A percentile compares a stretch with the other conserved stretches of the same genome.
phyloP scores from a whole-genome alignment of 2,113 vertebrate species.

The Gobio gobio region DNA sequence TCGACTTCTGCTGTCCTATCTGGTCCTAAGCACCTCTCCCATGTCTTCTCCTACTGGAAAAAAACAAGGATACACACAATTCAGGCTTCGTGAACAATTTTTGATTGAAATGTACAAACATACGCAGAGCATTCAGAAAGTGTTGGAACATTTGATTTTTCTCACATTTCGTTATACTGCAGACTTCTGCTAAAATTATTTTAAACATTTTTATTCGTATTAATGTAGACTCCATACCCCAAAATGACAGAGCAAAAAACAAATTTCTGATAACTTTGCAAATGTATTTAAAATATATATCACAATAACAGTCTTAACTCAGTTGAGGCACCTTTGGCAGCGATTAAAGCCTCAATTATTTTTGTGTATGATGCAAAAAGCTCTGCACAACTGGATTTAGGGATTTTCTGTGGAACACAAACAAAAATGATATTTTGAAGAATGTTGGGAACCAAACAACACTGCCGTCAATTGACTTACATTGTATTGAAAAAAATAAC shows the following conservation, averaged over 20 bases:
- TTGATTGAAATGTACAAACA: not conserved
- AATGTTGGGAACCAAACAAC: not conserved
- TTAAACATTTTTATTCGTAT: not conserved
- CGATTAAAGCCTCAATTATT: not conserved
- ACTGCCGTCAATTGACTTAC: not conserved
- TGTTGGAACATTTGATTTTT: not conserved
- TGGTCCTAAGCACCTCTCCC: not conserved
- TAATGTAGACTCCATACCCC: too few relatives aligned
- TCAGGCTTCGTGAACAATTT: not conserved
- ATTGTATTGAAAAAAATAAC: not conserved
- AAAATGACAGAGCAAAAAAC: too few relatives aligned
- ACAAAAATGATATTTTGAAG: not conserved
- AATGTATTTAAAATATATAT: not conserved
- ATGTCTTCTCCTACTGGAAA: constrained; percentile 12
- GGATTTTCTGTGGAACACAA: not conserved
- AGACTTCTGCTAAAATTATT: too few relatives aligned
- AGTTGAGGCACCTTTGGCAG: not conserved
- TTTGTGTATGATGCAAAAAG: not conserved
- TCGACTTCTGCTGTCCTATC: constrained; percentile 36
- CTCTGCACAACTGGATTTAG: not conserved
- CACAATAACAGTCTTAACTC: too few relatives aligned
- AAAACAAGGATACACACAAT: constrained; percentile 3
- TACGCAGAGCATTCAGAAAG: not conserved
- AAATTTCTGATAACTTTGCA: too few relatives aligned
- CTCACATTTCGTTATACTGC: not conserved